Base-by-base conservation (phyloP, 1,140 invertebrate species). In the Aphelinus certus region DNA sequence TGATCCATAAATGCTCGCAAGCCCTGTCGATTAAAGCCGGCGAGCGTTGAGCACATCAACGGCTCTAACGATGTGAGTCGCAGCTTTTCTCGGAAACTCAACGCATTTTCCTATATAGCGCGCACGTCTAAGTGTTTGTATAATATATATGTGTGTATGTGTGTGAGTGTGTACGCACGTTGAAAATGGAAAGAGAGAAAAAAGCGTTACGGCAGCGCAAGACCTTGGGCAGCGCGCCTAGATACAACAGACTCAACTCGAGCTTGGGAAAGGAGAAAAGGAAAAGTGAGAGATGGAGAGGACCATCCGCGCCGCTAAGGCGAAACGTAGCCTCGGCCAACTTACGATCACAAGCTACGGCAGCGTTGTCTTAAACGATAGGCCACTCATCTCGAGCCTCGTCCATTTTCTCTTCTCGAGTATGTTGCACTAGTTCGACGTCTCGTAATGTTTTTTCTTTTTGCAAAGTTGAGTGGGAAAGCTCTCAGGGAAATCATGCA, bases 251-350 rank as follows among this genome's bases (percentile, higher is more conserved):
- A 26, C 26, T 26, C 26, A 26, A 26, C 48, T 9, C 48, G 10
- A 53, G 64, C n/a, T 60, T 53, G 45, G 47, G 64, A 55, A 42
- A 46, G 6, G 61, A 48, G 68, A 45, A 48, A 57, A 71, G 53
- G 61, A 48, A 64, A 64, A 64, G 64, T 60, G 61, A 66, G 58
- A 64, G 66, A 56, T 55, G 49, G n/a, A 45, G 71, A 84, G 81
- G 83, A 85, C 81, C 81, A 83, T 82, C 81, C 81, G 80, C 83
- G 81, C 84, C 81, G 83, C 84, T 81, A 83, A 87, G 85, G 82
- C 79, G 81, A 86, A 86, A 83, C 80, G 81, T 84, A 86, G 81
- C 85, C 85, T 87, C 86, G 85, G 85, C 84, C 86, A 86, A 86
- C 84, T 87, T 87, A 85, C 26, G 26, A 26, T 26, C 26, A 26